These are phyloP conservation scores for Phengaris arion DNA, from an alignment of 2,888 invertebrate genomes.

Conservation along the genomic window DNA sequence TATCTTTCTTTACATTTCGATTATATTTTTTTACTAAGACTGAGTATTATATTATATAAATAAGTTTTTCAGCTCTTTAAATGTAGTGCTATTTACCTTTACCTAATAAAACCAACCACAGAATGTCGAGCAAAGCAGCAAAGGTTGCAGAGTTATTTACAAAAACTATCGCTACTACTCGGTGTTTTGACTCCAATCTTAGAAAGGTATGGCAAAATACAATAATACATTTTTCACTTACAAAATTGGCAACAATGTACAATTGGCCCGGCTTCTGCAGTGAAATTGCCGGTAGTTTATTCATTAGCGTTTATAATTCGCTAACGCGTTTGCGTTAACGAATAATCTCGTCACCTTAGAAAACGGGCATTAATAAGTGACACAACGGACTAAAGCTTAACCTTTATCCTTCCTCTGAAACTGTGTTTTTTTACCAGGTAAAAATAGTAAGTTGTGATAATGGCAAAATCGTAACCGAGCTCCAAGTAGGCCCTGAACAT, in stretches of 20 bases:
- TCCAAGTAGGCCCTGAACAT: conserved; percentile 86
- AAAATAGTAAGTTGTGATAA: conserved; percentile 78
- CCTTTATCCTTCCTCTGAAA: neutral
- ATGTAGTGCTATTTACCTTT: neutral
- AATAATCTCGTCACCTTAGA: too few relatives aligned
- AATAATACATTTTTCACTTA: too few relatives aligned
- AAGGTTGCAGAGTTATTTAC: conserved; percentile 65
- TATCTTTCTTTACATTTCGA: too few relatives aligned
- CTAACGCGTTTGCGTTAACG: too few relatives aligned
- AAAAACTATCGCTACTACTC: conserved; percentile 64
- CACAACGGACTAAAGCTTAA: neutral
- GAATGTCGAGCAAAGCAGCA: conserved; percentile 60
- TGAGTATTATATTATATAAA: too few relatives aligned
- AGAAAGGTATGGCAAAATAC: conserved; percentile 51
- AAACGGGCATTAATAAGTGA: neutral
- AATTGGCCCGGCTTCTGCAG: too few relatives aligned
- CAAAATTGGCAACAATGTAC: too few relatives aligned
- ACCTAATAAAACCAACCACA: conserved; percentile 17
- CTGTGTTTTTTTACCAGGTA: conserved; percentile 47
- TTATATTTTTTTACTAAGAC: too few relatives aligned
- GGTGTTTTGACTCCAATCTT: conserved; percentile 68
- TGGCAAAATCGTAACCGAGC: conserved; percentile 87
- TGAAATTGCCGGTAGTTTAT: too few relatives aligned
- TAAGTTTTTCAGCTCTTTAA: too few relatives aligned
- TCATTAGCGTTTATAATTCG: too few relatives aligned